Percentiles rank a stretch among this genome's conserved stretches.
Conservation (phyloP, 2,888 invertebrate genomes). For the Scaptomyza polygonia region DNA sequence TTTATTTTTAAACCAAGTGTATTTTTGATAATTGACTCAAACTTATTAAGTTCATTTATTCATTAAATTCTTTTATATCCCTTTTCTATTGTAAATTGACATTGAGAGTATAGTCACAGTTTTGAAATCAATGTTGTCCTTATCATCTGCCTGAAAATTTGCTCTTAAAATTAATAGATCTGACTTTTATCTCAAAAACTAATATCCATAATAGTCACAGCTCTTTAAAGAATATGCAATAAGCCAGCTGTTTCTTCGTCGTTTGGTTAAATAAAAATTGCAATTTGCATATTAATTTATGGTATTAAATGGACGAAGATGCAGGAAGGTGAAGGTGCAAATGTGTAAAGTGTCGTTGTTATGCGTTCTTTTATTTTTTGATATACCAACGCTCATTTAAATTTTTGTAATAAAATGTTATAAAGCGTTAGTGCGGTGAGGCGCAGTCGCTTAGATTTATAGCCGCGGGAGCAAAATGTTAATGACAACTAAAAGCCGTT, state of each 20-base stretch:
- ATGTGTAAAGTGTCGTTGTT: slow-evolving; percentile 1
- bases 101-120: background rate
- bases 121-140: background rate
- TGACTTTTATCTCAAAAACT: background rate
- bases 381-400: slow-evolving; percentile 43
- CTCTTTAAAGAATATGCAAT: background rate
- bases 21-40: background rate
- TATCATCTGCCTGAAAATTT: background rate
- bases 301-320: slow-evolving; percentile 36
- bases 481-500: slow-evolving; percentile 7
- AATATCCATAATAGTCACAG: background rate
- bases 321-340: background rate
- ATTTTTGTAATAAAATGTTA: slow-evolving; percentile 67
- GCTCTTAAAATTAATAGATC: background rate
- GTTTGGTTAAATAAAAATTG: slow-evolving; percentile 43
- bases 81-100: background rate
- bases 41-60: background rate
- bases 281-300: slow-evolving; percentile 71
- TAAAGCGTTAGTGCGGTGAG: slow-evolving; percentile 49
- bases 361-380: slow-evolving; percentile 12
- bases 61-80: background rate
- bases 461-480: slow-evolving; percentile 17
- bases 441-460: slow-evolving; percentile 60
- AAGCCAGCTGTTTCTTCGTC: slow-evolving; percentile 19
- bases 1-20: slow-evolving; percentile 5